Evolutionary conservation across 2,797 vertebrate genomes (phyloP), one percentile per base, ranked within the genome.

Genomic region (Arrhamphus sclerolepis): DNA sequence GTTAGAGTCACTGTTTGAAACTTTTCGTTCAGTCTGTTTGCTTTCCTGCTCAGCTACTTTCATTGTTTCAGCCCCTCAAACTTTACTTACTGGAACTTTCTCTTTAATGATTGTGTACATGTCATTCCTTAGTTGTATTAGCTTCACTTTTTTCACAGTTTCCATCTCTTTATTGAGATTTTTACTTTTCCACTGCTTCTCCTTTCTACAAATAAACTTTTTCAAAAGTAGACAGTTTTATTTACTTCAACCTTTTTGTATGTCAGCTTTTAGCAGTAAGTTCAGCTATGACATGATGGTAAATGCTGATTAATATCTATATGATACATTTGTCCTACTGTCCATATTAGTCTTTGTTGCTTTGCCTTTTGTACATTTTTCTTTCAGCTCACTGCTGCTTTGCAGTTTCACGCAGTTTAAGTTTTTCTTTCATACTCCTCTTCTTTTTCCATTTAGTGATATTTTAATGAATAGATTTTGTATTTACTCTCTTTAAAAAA

Each of bases 1-100:
- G 29, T 68, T 41, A 70, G 60, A 62, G 44, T 62, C 34, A 0
- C 24, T 54, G 56, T 72, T 62, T 66, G 52, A 65, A 44, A 39
- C 22, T 61, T 54, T 50, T 40, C 41, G 31, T 52, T 69, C 51
- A 22, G 44, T 34, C 39, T 60, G 40, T 73, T 73, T 60, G 21
- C 53, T 54, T 73, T 68, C 31, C 57, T 34, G 24, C 48, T 74
- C 19, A 26, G 24, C 49, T 17, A 47, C 39, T 60, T 39, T 50
- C 1, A 43, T 44, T 21, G n/a, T 62, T 66, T 74, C 24, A 16
- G 2, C 56, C 44, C 46, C 16, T 60, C 20, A 44, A 20, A 9
- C n/a, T 60, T 49, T 3, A 11, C 38, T 48, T 22, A 1, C 29
- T 46, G 41, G n/a, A 57, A 31, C 51, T 46, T 62, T 58, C 14